Evolutionary conservation across 1,140 invertebrate species (phyloP).

Genomic region (Drosophila miranda): DNA sequence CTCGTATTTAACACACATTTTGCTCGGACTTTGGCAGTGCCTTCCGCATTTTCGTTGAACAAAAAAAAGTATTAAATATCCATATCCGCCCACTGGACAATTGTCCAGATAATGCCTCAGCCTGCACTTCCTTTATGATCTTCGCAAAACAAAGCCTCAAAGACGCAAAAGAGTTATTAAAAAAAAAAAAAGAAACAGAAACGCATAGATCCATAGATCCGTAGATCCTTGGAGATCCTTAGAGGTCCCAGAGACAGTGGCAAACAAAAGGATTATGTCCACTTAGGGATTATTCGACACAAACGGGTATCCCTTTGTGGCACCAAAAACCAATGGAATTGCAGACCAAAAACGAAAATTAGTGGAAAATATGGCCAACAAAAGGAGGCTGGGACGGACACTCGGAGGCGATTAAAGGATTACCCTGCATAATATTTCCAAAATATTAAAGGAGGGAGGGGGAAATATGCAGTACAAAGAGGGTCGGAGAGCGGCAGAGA

Average conservation of each 20-base stretch:
- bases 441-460: slow-evolving; percentile 24
- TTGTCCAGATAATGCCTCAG: slow-evolving; percentile 50
- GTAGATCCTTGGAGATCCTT: too few species aligned
- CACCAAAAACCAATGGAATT: slow-evolving; percentile 7
- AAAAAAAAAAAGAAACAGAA: slow-evolving; percentile 38
- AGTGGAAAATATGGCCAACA: slow-evolving; percentile 66
- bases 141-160: neutral
- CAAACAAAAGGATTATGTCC: slow-evolving; percentile 76
- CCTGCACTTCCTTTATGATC: slow-evolving; percentile 34
- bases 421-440: slow-evolving; percentile 76
- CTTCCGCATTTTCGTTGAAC: slow-evolving; percentile 16
- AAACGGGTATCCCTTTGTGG: slow-evolving; percentile 48
- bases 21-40: slow-evolving; percentile 26
- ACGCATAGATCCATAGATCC: neutral
- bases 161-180: slow-evolving; percentile 69
- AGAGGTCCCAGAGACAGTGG: slow-evolving; percentile 26
- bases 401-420: slow-evolving; percentile 68
- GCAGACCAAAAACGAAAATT: slow-evolving; percentile 55
- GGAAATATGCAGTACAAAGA: slow-evolving; percentile 7
- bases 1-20: slow-evolving; percentile 63
- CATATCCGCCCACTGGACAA: slow-evolving; percentile 78
- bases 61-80: slow-evolving; percentile 71
- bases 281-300: slow-evolving; percentile 73
- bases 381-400: slow-evolving; percentile 21
- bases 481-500: neutral